phyloP scores from a whole-genome alignment of 2,888 invertebrate genomes.

The Choreutis nemorana region DNA sequence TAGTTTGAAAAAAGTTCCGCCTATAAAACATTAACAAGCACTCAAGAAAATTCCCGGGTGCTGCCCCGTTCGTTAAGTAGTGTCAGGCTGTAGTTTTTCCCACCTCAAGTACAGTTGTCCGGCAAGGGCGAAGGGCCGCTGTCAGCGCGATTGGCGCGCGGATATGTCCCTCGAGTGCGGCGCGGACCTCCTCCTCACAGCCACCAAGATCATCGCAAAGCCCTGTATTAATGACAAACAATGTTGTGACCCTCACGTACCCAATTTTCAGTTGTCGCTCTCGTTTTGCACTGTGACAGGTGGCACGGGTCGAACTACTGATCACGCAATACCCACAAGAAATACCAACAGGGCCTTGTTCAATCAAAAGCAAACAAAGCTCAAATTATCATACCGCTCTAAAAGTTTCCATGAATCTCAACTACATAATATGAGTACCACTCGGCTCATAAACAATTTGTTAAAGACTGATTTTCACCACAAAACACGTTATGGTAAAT shows the following conservation, averaged over 20 bases:
- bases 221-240: conserved; percentile 62
- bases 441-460: background rate
- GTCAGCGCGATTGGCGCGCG: conserved; percentile 60
- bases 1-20: conserved; percentile 58
- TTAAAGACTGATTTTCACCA: conserved; percentile 21
- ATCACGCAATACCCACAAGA: no score
- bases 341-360: conserved; percentile 3
- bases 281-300: conserved; percentile 52
- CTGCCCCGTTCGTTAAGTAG: conserved; percentile 60
- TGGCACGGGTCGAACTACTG: conserved; percentile 44
- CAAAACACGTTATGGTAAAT: conserved; percentile 47
- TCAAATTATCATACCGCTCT: background rate
- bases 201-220: conserved; percentile 56
- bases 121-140: conserved; percentile 47
- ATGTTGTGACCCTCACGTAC: conserved; percentile 34
- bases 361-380: background rate
- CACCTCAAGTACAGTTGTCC: conserved; percentile 48
- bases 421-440: background rate
- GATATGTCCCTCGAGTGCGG: conserved; percentile 57
- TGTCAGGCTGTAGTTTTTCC: conserved; percentile 64
- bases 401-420: no score
- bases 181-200: conserved; percentile 25
- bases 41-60: conserved; percentile 61
- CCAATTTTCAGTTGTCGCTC: conserved; percentile 59
- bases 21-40: conserved; percentile 67